A percentile compares a stretch with the other conserved stretches of the same genome.
Evolutionary conservation across 2,113 vertebrate genomes (phyloP).

Genomic region (Phocoena phocoena): DNA sequence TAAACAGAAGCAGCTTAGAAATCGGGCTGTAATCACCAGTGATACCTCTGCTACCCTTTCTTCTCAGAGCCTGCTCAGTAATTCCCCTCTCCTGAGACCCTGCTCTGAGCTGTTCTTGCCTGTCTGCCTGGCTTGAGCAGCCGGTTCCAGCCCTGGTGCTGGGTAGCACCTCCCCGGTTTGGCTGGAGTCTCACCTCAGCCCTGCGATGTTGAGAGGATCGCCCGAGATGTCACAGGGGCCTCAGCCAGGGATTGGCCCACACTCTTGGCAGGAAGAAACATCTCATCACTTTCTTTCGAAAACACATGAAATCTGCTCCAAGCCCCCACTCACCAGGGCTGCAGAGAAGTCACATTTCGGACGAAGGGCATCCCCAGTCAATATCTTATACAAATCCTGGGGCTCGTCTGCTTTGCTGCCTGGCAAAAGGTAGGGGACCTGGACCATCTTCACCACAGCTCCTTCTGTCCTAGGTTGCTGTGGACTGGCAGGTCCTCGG

Average conservation of each 20-base stretch:
- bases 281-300: background rate
- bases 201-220: background rate
- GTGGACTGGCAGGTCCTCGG: background rate
- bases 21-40: background rate
- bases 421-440: background rate
- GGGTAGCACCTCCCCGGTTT: background rate
- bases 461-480: background rate
- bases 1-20: slow-evolving; percentile 49
- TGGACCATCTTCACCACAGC: background rate
- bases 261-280: background rate
- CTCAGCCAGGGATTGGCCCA: background rate
- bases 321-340: background rate
- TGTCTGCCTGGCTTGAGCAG: background rate
- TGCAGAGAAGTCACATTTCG: fast-evolving
- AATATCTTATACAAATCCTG: background rate
- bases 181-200: background rate
- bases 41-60: background rate
- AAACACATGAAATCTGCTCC: background rate
- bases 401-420: background rate
- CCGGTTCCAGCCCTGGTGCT: background rate
- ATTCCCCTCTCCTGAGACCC: fast-evolving
- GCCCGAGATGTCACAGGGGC: fast-evolving
- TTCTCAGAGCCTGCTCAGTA: background rate
- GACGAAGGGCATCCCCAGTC: fast-evolving
- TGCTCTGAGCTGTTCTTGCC: too few species aligned